These are phyloP conservation scores for Sporophila hypoxantha DNA, from an alignment of 2,113 vertebrate genomes.

Conservation along the genomic window DNA sequence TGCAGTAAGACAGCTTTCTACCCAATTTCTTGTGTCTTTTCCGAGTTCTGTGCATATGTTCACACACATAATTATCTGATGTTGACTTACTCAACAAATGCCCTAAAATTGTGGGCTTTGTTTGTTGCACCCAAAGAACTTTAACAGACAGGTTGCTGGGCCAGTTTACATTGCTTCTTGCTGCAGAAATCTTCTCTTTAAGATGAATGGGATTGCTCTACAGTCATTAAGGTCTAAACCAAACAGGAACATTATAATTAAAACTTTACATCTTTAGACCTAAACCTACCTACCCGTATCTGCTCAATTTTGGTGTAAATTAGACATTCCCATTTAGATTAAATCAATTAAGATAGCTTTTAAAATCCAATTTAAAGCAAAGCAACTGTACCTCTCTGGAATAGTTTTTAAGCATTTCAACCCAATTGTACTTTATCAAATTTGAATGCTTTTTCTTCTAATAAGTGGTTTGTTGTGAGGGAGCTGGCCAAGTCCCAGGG, in stretches of 20 bases:
- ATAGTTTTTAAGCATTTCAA: not conserved
- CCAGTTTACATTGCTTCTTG: not conserved
- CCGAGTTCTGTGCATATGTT: not conserved
- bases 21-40: not conserved
- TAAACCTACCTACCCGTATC: not conserved
- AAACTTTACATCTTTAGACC: not conserved
- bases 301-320: not conserved
- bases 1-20: slow-evolving; percentile 2
- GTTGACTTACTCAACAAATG: not conserved
- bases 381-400: not conserved
- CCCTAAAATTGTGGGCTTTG: not conserved
- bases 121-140: not conserved
- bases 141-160: not conserved
- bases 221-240: not conserved
- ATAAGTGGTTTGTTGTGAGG: not conserved
- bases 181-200: not conserved
- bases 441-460: not conserved
- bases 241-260: not conserved
- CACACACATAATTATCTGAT: not conserved
- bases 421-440: not conserved
- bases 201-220: not conserved
- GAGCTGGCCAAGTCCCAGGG: not conserved
- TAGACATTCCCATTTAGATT: not conserved
- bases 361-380: not conserved
- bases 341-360: not conserved